Conservation (phyloP, 1,140 invertebrate species). For the Drosophila mojavensis region DNA sequence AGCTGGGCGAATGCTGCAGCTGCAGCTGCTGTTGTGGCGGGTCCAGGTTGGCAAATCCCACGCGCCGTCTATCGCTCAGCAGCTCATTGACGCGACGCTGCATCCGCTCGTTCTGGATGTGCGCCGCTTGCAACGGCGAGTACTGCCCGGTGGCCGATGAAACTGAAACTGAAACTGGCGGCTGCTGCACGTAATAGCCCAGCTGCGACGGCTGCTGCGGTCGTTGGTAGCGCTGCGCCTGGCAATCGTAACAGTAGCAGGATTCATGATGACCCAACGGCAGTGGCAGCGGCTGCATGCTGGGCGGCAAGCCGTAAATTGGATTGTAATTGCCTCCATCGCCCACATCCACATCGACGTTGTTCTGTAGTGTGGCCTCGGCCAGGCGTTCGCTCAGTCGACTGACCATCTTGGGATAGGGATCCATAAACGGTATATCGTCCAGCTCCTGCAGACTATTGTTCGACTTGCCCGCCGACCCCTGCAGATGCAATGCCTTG, state of each 20-base stretch:
- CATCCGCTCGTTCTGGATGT: slow-evolving; percentile 79
- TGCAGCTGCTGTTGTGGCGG: slow-evolving; percentile 49
- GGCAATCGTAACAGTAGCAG: slow-evolving; percentile 83
- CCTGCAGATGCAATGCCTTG: slow-evolving; percentile 60
- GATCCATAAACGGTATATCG: slow-evolving; percentile 82
- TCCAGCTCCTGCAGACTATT: slow-evolving; percentile 80
- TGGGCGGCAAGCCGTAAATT: slow-evolving; percentile 74
- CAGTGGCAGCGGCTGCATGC: slow-evolving; percentile 67
- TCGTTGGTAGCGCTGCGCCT: slow-evolving; percentile 71
- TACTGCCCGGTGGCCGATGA: slow-evolving; percentile 46
- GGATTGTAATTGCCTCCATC: slow-evolving; percentile 55
- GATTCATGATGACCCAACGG: slow-evolving; percentile 74
- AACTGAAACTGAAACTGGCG: slow-evolving; percentile 17
- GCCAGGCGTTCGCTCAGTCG: slow-evolving; percentile 76
- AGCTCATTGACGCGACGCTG: slow-evolving; percentile 80
- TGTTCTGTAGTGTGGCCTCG: slow-evolving; percentile 58
- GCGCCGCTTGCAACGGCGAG: slow-evolving; percentile 74
- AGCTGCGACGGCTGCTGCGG: slow-evolving; percentile 35
- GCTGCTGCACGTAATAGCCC: slow-evolving; percentile 59
- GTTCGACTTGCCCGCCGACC: slow-evolving; percentile 70
- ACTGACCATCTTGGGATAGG: slow-evolving; percentile 81
- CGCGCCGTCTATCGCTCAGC: slow-evolving; percentile 72
- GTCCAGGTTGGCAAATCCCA: slow-evolving; percentile 78
- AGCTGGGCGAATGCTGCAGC: slow-evolving; percentile 63
- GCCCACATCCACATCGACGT: slow-evolving; percentile 37